These are phyloP conservation scores for Cnemophilus loriae DNA, from an alignment of 2,113 vertebrate genomes.

Conservation along the genomic window DNA sequence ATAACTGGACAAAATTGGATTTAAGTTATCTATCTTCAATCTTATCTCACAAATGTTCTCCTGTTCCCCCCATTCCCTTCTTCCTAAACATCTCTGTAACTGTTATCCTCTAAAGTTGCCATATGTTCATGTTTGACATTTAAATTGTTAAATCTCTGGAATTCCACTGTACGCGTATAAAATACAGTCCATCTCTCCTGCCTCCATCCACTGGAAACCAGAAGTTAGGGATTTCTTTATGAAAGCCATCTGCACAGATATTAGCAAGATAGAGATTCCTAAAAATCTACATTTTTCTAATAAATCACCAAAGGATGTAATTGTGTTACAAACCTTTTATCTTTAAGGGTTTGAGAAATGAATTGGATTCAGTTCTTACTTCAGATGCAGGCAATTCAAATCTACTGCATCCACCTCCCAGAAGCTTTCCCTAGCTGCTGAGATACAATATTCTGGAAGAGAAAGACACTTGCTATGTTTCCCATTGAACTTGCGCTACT, in stretches of 20 bases:
- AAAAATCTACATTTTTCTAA: neutral
- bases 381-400: neutral
- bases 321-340: neutral
- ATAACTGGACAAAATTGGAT: neutral
- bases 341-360: neutral
- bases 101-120: neutral
- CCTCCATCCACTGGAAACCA: neutral
- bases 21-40: neutral
- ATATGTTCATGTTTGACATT: neutral
- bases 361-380: neutral
- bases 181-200: neutral
- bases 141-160: neutral
- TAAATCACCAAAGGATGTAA: neutral
- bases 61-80: neutral
- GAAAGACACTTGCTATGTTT: neutral
- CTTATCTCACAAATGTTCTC: neutral
- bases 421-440: neutral
- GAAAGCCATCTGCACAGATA: neutral
- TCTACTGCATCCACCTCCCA: neutral
- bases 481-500: neutral
- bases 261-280: neutral
- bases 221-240: neutral
- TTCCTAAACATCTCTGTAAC: neutral
- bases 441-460: neutral
- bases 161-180: neutral